Evolutionary conservation across 2,888 invertebrate species (phyloP), one percentile per base, ranked within the genome.

Genomic region (Oxyscelio sp.): DNA sequence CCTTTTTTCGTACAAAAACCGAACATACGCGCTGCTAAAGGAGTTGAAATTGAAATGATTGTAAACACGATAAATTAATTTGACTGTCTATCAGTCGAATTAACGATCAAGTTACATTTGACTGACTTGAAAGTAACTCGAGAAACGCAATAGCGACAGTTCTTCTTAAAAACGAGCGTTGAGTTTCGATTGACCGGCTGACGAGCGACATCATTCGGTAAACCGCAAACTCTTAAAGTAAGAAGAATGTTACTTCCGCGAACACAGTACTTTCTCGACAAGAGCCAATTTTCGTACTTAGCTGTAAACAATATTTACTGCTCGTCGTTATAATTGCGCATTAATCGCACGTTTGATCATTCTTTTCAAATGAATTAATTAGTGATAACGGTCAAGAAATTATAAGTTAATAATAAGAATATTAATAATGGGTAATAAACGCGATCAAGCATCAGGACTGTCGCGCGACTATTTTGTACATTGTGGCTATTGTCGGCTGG

Each of bases 401-500:
- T n/a, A n/a, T n/a, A n/a, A n/a, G n/a, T n/a, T 77, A 68, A 78
- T 27, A 27, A 48, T 45, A 27, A 27, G 27, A 27, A 27, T 27
- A 6, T 4, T 27, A 6, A 27, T 27, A 27, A 27, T 4, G 6
- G 4, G 27, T 6, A 6, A 27, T 27, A 27, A 34, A 34, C 5
- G 9, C 34, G 9, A 34, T 6, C 34, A 6, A 11, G 34, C 1
- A 34, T 11, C 2, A 6, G 34, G 34, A n/a, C n/a, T 9, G 34
- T 9, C 27, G 34, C 19, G 54, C 52, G 65, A 80, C 59, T 73
- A 77, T 78, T 80, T 84, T 80, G 78, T 80, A 77, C 48, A 83
- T 87, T 89, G 73, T 38, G 48, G 56, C 50, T 48, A 81, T 86
- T 82, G 79, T 87, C 87, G 87, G 86, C 89, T 90, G 85, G 90